Percentiles rank a stretch among this genome's conserved stretches.
Evolutionary conservation across 2,113 vertebrate genomes (phyloP).

Genomic region (Ictidomys tridecemlineatus): DNA sequence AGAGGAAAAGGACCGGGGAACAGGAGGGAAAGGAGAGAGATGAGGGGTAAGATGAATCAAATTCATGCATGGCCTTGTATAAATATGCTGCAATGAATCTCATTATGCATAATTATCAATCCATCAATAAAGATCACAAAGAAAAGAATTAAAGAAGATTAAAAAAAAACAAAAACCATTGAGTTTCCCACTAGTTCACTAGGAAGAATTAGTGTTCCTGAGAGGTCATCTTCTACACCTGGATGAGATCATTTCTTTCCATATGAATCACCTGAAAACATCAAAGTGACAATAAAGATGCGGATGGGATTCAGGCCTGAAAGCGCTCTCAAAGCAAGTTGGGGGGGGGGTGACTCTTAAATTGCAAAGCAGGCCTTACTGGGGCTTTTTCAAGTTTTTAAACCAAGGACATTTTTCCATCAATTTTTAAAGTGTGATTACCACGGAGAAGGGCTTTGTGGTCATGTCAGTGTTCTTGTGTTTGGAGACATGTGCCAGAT

Average conservation of each 20-base stretch:
- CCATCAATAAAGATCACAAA: neutral
- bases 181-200: constrained; percentile 91
- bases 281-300: neutral
- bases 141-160: neutral
- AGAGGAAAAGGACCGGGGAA: no score
- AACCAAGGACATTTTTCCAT: neutral
- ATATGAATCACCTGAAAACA: constrained; percentile 89
- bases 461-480: no score
- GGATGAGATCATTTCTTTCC: constrained; percentile 93
- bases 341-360: neutral
- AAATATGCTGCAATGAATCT: no score
- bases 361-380: neutral
- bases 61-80: no score
- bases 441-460: neutral
- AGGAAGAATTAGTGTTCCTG: constrained; percentile 92
- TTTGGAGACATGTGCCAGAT: neutral
- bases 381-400: neutral
- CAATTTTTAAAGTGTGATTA: neutral
- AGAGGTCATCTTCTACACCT: constrained; percentile 94
- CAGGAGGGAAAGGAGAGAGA: no score
- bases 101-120: no score
- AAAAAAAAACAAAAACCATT: no score
- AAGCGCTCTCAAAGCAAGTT: neutral
- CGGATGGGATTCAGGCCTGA: neutral
- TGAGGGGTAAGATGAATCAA: no score